A percentile compares a stretch with the other conserved stretches of the same genome.
Evolutionary conservation across 2,888 invertebrate species (phyloP).

Genomic region (Harpalus rubripes): DNA sequence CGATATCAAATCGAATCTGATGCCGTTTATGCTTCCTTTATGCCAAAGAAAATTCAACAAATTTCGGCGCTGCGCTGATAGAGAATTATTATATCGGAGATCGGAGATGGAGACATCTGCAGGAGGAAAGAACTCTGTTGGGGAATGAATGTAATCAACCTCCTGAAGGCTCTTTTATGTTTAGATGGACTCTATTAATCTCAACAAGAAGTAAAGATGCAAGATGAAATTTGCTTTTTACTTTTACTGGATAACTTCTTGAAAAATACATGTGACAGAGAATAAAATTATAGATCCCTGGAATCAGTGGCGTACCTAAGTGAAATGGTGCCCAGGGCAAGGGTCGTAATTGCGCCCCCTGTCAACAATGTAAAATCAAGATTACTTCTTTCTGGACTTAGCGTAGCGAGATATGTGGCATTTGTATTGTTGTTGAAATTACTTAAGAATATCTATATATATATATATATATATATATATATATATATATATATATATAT

Average conservation of each 20-base stretch:
- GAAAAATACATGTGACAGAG: background rate
- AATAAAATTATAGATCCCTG: too few relatives aligned
- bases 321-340: too few relatives aligned
- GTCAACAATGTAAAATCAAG: too few relatives aligned
- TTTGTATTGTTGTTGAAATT: too few relatives aligned
- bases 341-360: too few relatives aligned
- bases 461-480: too few relatives aligned
- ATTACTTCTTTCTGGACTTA: too few relatives aligned
- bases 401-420: too few relatives aligned
- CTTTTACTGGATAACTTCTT: background rate
- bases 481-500: too few relatives aligned
- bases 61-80: slow-evolving; percentile 63
- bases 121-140: slow-evolving; percentile 28
- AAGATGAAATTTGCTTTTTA: slow-evolving; percentile 32
- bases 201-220: background rate
- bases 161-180: slow-evolving; percentile 30
- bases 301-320: too few relatives aligned
- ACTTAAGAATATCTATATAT: too few relatives aligned
- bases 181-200: slow-evolving; percentile 43
- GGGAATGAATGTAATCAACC: slow-evolving; percentile 62
- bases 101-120: slow-evolving; percentile 2
- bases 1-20: slow-evolving; percentile 76
- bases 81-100: slow-evolving; percentile 65
- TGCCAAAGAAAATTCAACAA: slow-evolving; percentile 66
- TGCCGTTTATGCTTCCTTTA: slow-evolving; percentile 74